A percentile compares a stretch with the other conserved stretches of the same genome.
Evolutionary conservation across 2,797 vertebrate genomes (phyloP).

Genomic region (Pelobates cultripes): DNA sequence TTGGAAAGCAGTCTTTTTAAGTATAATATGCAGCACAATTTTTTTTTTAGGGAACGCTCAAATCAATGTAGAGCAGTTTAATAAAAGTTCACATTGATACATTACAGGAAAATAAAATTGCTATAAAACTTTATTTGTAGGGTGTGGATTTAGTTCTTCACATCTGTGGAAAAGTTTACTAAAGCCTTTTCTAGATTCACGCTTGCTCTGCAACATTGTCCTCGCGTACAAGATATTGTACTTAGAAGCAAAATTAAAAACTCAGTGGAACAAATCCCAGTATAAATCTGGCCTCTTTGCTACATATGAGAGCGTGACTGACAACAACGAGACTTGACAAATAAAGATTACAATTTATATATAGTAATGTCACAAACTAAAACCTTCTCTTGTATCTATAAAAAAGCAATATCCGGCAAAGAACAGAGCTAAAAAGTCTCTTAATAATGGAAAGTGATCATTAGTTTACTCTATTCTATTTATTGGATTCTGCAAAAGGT

Average conservation of each 20-base stretch:
- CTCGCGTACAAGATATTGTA: neutral
- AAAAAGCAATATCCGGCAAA: neutral
- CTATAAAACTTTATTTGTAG: neutral
- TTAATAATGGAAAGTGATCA: neutral
- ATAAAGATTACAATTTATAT: neutral
- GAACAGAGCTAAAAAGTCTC: neutral
- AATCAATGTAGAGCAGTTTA: neutral
- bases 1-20: too few relatives aligned
- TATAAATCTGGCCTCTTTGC: neutral
- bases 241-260: neutral
- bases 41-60: neutral
- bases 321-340: neutral
- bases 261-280: neutral
- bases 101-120: neutral
- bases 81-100: neutral
- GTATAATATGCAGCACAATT: too few relatives aligned
- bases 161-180: neutral
- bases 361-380: neutral
- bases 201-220: neutral
- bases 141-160: slow-evolving; percentile 1
- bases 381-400: neutral
- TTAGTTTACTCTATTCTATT: neutral
- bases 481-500: too few relatives aligned
- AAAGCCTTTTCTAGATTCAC: neutral
- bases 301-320: neutral